phyloP scores from a whole-genome alignment of 2,113 vertebrate genomes.

The Microcebus tavaratra region DNA sequence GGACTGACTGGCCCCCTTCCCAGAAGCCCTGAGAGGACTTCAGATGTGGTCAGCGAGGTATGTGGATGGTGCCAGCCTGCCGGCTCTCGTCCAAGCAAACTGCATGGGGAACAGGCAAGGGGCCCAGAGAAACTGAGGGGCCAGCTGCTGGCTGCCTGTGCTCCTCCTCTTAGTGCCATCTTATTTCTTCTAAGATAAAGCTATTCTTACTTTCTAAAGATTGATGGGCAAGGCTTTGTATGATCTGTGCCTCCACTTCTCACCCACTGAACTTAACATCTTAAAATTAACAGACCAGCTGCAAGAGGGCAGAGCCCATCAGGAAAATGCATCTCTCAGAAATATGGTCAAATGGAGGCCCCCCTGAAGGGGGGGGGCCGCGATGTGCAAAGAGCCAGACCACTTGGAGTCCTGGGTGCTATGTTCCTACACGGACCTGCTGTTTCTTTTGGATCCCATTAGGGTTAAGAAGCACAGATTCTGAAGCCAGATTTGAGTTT shows the following conservation, averaged over 20 bases:
- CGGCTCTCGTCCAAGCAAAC: neutral
- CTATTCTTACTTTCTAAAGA: neutral
- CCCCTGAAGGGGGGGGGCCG: neutral
- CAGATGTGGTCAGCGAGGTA: slow-evolving; percentile 69
- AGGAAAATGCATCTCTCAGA: slow-evolving; percentile 14
- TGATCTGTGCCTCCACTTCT: neutral
- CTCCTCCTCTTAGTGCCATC: neutral
- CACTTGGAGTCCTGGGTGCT: neutral
- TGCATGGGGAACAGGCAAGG: neutral
- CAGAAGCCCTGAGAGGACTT: slow-evolving; percentile 41
- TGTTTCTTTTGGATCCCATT: neutral
- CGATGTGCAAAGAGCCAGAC: neutral
- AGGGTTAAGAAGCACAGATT: neutral
- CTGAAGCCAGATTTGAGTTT: neutral
- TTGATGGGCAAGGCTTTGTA: neutral
- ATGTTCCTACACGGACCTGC: neutral
- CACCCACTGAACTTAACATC: neutral
- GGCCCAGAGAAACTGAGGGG: neutral
- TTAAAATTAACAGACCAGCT: neutral
- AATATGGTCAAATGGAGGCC: neutral
- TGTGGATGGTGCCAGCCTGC: slow-evolving; percentile 66
- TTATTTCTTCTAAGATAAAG: neutral
- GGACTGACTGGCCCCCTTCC: slow-evolving; percentile 57
- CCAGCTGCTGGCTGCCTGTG: neutral
- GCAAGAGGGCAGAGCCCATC: neutral